These are phyloP conservation scores for Torymus tubicola DNA, from an alignment of 2,888 invertebrate genomes.

Conservation along the genomic window DNA sequence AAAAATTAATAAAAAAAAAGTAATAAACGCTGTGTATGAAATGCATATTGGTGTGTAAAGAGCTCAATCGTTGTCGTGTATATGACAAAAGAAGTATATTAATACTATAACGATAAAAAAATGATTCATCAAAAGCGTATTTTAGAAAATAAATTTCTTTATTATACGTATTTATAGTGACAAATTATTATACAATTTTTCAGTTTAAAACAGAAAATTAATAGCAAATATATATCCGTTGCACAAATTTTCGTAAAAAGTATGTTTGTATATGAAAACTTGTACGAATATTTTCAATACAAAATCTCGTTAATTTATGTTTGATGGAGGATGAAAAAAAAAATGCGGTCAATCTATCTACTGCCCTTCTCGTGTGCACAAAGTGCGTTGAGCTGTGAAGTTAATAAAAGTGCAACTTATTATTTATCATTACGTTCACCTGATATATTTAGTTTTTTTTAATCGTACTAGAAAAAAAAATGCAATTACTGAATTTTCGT, in stretches of 20 bases:
- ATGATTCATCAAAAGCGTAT: not conserved
- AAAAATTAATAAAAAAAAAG: slow-evolving; percentile 6
- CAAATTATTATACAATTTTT: too few relatives aligned
- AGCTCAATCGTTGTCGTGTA: slow-evolving; percentile 53
- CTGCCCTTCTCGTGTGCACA: slow-evolving; percentile 34
- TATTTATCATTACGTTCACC: not conserved
- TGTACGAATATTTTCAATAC: too few relatives aligned
- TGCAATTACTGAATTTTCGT: too few relatives aligned
- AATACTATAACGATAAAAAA: not conserved
- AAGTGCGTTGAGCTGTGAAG: slow-evolving; percentile 18
- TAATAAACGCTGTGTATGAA: slow-evolving; percentile 50
- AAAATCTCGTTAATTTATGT: too few relatives aligned
- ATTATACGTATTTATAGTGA: not conserved
- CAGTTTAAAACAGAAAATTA: too few relatives aligned
- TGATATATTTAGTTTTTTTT: not conserved
- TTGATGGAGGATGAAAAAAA: too few relatives aligned
- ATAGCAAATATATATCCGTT: too few relatives aligned
- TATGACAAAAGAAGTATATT: too few relatives aligned
- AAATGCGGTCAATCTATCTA: slow-evolving; percentile 27
- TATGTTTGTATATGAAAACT: too few relatives aligned
- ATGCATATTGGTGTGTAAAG: slow-evolving; percentile 54
- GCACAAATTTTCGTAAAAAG: too few relatives aligned
- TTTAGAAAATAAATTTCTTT: not conserved
- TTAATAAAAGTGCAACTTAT: slow-evolving; percentile 1
- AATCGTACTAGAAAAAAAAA: not conserved